Conservation (phyloP, 2,113 vertebrate genomes). For the Atractosteus spatula region DNA sequence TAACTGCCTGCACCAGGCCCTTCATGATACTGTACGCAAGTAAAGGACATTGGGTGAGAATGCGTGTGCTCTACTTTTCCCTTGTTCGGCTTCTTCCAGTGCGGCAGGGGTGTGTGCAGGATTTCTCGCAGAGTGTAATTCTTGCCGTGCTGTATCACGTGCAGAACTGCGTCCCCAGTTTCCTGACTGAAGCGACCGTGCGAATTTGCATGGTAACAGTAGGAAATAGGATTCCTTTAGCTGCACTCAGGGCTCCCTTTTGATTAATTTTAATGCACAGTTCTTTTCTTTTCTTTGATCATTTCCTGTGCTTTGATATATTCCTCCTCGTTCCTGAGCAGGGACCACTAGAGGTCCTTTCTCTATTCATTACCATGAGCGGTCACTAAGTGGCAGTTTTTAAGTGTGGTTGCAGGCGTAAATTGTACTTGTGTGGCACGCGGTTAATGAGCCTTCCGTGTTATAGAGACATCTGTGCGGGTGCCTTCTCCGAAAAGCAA, state of each 20-base stretch:
- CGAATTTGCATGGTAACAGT: slow-evolving; percentile 9
- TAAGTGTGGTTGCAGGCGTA: slow-evolving; percentile 18
- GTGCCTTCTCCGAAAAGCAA: not conserved
- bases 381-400: slow-evolving; percentile 21
- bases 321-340: slow-evolving; percentile 23
- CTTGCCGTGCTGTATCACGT: no score
- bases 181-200: not conserved
- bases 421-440: not conserved
- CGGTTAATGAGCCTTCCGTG: slow-evolving; percentile 14
- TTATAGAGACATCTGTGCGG: not conserved
- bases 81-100: no score
- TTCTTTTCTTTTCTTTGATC: slow-evolving; percentile 33
- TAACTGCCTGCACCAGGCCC: no score
- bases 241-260: slow-evolving; percentile 32
- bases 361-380: slow-evolving; percentile 30
- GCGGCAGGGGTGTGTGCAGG: no score
- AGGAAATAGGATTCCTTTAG: slow-evolving; percentile 27
- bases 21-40: no score
- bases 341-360: slow-evolving; percentile 31
- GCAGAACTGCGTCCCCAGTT: not conserved
- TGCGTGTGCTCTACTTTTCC: no score
- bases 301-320: slow-evolving; percentile 37
- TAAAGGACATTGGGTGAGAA: no score
- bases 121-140: no score
- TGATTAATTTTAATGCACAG: slow-evolving; percentile 35